Base-by-base conservation (phyloP, 2,888 invertebrate genomes). In the Gari tellinella region DNA sequence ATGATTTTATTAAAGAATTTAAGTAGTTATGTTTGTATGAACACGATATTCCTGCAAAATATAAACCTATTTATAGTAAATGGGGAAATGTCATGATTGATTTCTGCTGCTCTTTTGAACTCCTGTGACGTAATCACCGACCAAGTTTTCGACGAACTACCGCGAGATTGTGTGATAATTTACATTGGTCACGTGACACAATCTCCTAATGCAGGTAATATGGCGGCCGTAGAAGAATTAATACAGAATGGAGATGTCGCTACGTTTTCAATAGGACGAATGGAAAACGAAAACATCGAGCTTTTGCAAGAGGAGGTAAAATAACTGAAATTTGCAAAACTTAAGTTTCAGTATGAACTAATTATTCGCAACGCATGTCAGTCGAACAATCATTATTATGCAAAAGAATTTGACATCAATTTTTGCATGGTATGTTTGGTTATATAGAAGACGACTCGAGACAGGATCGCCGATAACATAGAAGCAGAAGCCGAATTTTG, bases 101-200 rank as follows among this genome's bases (percentile, higher is more conserved):
- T 31, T 31, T 31, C 31, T 31, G 10, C 31, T 31, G 31, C 31
- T 31, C 31, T 31, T 31, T 31, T 31, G 31, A 31, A 31, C 31
- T 52, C 17, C 52, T 17, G 31, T 52, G 52, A 52, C 52, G 52
- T 52, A 52, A 52, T 48, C n/a, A 52, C 31, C 26, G 31, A 31
- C 31, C 31, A 31, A 31, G 31, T 31, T 31, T 31, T 31, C 31
- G 15, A 31, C 52, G 57, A 80, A 85, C 67, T 79, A 74, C 79
- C 85, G 83, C 83, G 85, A 86, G 84, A 83, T 74, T 73, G 76
- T 79, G 86, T 80, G 85, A 85, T 86, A 85, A 84, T 85, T 83
- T 86, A 81, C 81, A 68, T 60, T 83, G 82, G 85, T 89, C 89
- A 89, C 89, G 89, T 89, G 89, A 89, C 76, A 65, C 80, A 73